Percentiles rank a stretch among this genome's conserved stretches.
Conservation (phyloP, 1,140 invertebrate genomes). For the Anoplolepis gracilipes region DNA sequence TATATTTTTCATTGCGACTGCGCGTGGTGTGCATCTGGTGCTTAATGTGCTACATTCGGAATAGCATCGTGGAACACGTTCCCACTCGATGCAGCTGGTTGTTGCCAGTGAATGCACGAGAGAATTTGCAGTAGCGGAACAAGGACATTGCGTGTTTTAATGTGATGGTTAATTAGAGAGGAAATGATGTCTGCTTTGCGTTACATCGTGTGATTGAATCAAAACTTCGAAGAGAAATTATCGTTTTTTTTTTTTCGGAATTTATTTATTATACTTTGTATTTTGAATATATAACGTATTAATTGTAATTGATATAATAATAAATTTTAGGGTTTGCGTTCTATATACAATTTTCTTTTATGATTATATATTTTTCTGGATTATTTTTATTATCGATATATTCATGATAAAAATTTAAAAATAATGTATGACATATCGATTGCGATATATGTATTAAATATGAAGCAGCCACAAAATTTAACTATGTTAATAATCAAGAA, state of each 20-base stretch:
- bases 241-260: no score
- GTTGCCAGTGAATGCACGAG: not conserved
- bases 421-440: no score
- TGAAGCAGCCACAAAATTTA: not conserved
- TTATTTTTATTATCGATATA: not conserved
- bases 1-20: constrained; percentile 8
- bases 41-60: not conserved
- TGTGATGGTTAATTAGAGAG: constrained; percentile 11
- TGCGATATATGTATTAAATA: no score
- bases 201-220: not conserved
- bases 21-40: not conserved
- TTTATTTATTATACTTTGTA: not conserved
- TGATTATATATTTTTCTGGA: not conserved
- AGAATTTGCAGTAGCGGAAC: not conserved
- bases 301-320: not conserved
- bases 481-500: not conserved
- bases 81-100: not conserved
- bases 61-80: not conserved
- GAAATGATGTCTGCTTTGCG: not conserved
- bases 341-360: not conserved
- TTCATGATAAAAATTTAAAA: no score
- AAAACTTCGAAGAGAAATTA: not conserved
- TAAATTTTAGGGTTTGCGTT: not conserved
- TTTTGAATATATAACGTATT: no score
- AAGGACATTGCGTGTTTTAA: not conserved